Percentiles rank a stretch among this genome's conserved stretches.
These are phyloP conservation scores for Balearica regulorum DNA, from an alignment of 2,797 vertebrate species.

Conservation along the genomic window DNA sequence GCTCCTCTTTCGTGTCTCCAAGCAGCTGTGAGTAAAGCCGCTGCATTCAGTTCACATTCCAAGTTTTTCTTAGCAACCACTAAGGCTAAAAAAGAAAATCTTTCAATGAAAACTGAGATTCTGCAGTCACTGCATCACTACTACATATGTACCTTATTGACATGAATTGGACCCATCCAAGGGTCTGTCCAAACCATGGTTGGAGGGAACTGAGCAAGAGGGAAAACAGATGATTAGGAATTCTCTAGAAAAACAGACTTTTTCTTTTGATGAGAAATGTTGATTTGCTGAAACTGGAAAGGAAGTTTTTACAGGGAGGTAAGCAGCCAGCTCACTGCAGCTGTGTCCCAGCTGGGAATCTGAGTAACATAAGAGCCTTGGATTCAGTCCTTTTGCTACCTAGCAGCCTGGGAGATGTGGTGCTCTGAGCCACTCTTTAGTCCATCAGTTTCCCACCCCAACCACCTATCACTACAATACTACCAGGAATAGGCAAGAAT, in stretches of 20 bases:
- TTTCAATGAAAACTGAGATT: conserved; percentile 10
- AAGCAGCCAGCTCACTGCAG: background rate
- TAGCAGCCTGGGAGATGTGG: background rate
- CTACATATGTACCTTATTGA: background rate
- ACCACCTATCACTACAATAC: background rate
- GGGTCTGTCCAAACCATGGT: background rate
- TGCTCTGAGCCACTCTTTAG: background rate
- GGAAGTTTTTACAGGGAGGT: background rate
- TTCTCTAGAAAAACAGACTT: background rate
- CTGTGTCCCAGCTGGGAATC: background rate
- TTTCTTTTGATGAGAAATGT: background rate
- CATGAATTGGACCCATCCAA: background rate
- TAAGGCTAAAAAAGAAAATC: conserved; percentile 3
- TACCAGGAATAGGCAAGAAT: conserved; percentile 21
- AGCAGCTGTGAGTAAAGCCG: conserved; percentile 39
- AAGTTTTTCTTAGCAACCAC: conserved; percentile 37
- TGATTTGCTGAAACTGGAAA: background rate
- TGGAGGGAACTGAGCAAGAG: background rate
- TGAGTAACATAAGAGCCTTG: background rate
- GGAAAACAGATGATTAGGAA: background rate
- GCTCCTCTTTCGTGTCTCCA: background rate
- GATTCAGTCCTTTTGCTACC: background rate
- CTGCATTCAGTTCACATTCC: conserved; percentile 19
- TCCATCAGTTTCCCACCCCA: background rate
- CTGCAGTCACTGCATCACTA: background rate